Evolutionary conservation across 2,113 vertebrate species (phyloP).

Genomic region (Lepus europaeus): DNA sequence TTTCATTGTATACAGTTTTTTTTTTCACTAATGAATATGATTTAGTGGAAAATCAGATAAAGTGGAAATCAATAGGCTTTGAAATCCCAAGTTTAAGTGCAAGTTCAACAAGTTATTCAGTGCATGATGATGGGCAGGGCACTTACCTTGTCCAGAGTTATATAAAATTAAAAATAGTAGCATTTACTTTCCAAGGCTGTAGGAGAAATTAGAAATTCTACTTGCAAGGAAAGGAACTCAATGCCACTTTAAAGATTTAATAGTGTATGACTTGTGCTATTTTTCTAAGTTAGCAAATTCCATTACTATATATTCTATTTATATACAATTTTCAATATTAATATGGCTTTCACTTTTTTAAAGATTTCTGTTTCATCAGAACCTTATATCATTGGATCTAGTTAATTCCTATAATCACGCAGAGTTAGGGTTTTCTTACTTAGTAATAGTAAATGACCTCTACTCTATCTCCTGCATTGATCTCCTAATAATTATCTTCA

Average conservation of each 20-base stretch:
- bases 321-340: background rate
- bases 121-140: background rate
- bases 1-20: background rate
- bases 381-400: background rate
- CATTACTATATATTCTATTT: background rate
- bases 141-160: background rate
- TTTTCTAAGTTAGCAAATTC: background rate
- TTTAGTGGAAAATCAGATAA: background rate
- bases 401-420: background rate
- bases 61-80: background rate
- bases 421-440: background rate
- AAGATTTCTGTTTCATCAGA: background rate
- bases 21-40: background rate
- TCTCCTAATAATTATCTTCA: background rate
- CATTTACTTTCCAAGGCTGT: background rate
- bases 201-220: background rate
- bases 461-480: background rate
- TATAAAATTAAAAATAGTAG: slow-evolving; percentile 14
- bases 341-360: background rate
- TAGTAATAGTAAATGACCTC: background rate
- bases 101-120: background rate
- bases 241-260: background rate
- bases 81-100: background rate
- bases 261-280: background rate
- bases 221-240: background rate